Evolutionary conservation across 2,113 vertebrate genomes (phyloP).

Genomic region (Lepisosteus osseus): DNA sequence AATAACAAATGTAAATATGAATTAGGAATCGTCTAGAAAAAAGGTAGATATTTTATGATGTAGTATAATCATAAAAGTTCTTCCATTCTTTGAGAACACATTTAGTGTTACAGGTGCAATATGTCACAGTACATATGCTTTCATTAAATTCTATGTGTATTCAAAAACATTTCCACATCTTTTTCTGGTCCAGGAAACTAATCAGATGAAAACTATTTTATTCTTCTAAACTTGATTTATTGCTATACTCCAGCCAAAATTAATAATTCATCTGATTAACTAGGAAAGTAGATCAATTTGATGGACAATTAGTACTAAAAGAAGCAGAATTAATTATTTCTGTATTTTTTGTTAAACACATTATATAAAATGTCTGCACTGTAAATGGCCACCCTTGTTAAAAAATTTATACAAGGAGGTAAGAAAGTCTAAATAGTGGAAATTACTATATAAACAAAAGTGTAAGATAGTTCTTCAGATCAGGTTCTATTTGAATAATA

Average conservation of each 20-base stretch:
- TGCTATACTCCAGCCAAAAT: conserved; percentile 19
- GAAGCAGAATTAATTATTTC: not conserved
- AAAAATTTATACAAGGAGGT: no score
- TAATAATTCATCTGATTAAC: conserved; percentile 18
- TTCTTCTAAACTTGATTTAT: conserved; percentile 59
- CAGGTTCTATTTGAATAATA: no score
- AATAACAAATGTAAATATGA: not conserved
- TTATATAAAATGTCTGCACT: not conserved
- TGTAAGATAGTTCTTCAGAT: no score
- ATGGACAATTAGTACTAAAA: conserved; percentile 12
- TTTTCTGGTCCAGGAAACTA: conserved; percentile 46
- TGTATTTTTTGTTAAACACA: conserved; percentile 7
- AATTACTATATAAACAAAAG: no score
- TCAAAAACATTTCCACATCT: conserved; percentile 13
- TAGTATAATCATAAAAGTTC: conserved; percentile 5
- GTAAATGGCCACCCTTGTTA: no score
- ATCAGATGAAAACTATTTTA: conserved; percentile 46
- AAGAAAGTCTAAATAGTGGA: no score
- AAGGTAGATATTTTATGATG: not conserved
- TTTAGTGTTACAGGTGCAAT: conserved; percentile 1
- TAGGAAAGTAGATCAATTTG: conserved; percentile 5
- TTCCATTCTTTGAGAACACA: not conserved
- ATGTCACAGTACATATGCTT: not conserved
- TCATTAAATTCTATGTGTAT: conserved; percentile 4
- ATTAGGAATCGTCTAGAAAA: not conserved